Conservation (phyloP, 2,888 invertebrate genomes). For the Hypomecis atomaria region DNA sequence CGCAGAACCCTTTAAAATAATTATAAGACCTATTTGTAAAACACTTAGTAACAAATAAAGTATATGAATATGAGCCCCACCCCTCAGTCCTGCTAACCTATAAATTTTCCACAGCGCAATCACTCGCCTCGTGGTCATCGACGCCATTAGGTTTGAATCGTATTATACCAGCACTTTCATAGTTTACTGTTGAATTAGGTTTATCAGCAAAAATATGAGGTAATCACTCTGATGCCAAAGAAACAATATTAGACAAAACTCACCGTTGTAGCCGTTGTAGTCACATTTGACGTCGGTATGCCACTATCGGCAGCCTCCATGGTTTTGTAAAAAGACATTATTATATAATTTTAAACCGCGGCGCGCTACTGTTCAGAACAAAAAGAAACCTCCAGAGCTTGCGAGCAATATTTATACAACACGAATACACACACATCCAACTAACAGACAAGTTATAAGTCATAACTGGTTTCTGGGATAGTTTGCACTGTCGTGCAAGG, state of each 20-base stretch:
- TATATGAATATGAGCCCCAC: too few species aligned
- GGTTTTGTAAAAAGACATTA: conserved; percentile 56
- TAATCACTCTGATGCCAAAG: too few species aligned
- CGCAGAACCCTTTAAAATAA: too few species aligned
- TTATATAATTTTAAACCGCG: conserved; percentile 1
- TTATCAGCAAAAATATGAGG: too few species aligned
- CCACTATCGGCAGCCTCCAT: conserved; percentile 53
- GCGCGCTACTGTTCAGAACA: neutral
- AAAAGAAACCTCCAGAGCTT: conserved; percentile 46
- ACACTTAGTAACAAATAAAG: too few species aligned
- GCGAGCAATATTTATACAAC: conserved; percentile 57
- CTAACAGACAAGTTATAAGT: neutral
- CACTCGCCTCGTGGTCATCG: too few species aligned
- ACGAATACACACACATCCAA: conserved; percentile 18
- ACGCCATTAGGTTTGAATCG: too few species aligned
- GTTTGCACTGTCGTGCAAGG: neutral
- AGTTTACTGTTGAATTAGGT: too few species aligned
- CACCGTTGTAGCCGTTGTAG: conserved; percentile 60
- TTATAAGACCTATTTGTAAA: too few species aligned
- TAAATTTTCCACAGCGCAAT: too few species aligned
- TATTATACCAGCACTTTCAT: too few species aligned
- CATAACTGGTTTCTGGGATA: conserved; percentile 32
- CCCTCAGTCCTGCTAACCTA: too few species aligned
- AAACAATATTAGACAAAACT: conserved; percentile 45
- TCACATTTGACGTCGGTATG: conserved; percentile 43